phyloP scores from a whole-genome alignment of 2,888 invertebrate genomes.

The Drosophila greeni region DNA sequence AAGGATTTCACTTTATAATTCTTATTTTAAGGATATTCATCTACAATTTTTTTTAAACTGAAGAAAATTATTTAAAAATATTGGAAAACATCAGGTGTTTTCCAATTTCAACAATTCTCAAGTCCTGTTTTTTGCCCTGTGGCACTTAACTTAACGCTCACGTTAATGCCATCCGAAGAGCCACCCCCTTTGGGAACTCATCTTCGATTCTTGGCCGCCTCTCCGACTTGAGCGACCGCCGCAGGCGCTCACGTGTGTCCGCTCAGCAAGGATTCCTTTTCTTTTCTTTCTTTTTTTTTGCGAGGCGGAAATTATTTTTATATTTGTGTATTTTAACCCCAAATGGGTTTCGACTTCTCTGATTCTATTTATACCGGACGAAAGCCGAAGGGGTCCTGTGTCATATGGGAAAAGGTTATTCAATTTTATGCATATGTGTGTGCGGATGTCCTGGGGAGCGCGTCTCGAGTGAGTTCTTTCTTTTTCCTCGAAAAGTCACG shows the following conservation, averaged over 20 bases:
- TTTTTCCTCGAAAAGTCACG: constrained; percentile 71
- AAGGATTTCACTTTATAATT: background rate
- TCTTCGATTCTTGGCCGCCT: constrained; percentile 20
- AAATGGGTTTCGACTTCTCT: constrained; percentile 49
- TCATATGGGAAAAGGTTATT: constrained; percentile 47
- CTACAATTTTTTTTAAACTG: background rate
- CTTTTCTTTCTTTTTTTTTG: constrained; percentile 15
- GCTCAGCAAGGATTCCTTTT: constrained; percentile 53
- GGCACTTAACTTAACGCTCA: constrained; percentile 5
- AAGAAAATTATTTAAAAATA: background rate
- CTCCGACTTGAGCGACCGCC: constrained; percentile 17
- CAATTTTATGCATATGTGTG: constrained; percentile 61
- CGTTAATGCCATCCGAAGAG: background rate
- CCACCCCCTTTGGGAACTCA: constrained; percentile 10
- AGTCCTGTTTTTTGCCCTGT: background rate
- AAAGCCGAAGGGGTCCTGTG: constrained; percentile 4
- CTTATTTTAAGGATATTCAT: background rate
- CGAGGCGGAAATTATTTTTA: constrained; percentile 64
- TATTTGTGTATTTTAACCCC: constrained; percentile 63
- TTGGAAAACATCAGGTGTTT: background rate
- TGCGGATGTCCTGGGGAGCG: constrained; percentile 41
- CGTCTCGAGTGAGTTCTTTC: constrained; percentile 65
- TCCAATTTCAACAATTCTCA: background rate
- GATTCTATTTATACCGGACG: constrained; percentile 55
- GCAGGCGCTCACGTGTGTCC: constrained; percentile 65